phyloP scores from a whole-genome alignment of 2,888 invertebrate genomes.

The Matsumyia berberina region DNA sequence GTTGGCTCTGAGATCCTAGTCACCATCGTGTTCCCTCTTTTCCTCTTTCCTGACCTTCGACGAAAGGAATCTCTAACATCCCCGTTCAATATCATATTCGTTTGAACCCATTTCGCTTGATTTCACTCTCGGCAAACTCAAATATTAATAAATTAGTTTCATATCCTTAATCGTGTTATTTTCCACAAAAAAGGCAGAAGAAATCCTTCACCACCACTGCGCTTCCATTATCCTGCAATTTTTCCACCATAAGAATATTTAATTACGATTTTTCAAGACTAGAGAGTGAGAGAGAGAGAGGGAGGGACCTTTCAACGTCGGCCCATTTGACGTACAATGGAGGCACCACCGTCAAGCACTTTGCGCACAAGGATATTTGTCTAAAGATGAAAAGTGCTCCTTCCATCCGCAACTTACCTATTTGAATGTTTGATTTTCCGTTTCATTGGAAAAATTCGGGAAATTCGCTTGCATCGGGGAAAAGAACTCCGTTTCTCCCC shows the following conservation, averaged over 20 bases:
- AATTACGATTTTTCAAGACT: slow-evolving; percentile 58
- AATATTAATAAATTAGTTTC: slow-evolving; percentile 67
- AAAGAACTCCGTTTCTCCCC: neutral
- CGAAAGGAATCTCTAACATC: neutral
- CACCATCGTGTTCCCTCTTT: too few species aligned
- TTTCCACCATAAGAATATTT: slow-evolving; percentile 44
- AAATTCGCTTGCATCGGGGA: slow-evolving; percentile 41
- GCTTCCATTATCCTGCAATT: slow-evolving; percentile 7
- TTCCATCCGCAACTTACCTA: slow-evolving; percentile 33
- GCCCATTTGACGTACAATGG: neutral
- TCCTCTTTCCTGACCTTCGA: too few species aligned
- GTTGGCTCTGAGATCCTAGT: too few species aligned
- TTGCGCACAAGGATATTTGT: slow-evolving; percentile 38
- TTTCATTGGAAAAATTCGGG: slow-evolving; percentile 67
- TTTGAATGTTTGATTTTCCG: slow-evolving; percentile 73
- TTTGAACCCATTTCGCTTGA: slow-evolving; percentile 53
- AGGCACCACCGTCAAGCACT: neutral
- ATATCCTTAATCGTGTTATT: slow-evolving; percentile 59
- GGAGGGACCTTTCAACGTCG: too few species aligned
- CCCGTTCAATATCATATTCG: slow-evolving; percentile 1
- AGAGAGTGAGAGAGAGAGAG: too few species aligned
- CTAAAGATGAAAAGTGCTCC: slow-evolving; percentile 57
- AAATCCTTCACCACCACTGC: slow-evolving; percentile 1
- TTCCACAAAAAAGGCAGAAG: slow-evolving; percentile 5
- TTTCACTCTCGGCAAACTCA: slow-evolving; percentile 52